Evolutionary conservation across 1,140 invertebrate genomes (phyloP), one percentile per base, ranked within the genome.

Genomic region (Prorops nasuta): DNA sequence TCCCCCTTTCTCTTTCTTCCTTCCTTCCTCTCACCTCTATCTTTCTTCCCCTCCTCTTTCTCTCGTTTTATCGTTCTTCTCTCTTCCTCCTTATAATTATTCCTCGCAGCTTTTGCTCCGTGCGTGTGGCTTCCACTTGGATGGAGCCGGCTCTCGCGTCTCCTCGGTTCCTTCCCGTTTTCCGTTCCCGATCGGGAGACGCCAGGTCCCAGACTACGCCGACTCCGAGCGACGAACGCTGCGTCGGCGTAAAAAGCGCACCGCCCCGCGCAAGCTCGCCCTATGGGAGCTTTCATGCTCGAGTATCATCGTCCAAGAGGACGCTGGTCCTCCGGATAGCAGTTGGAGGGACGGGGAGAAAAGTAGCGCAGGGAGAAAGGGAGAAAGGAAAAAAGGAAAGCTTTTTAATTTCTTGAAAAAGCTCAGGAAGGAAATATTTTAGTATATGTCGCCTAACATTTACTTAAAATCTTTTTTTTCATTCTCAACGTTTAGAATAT

Each of bases 201-300:
- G 50, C 47, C 58, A 58, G 57, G 49, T 48, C 51, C 58, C 66
- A 61, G 64, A 71, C 66, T 72, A 71, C 67, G 62, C 70, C 71
- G 70, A 73, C 63, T 61, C 72, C 51, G 56, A 61, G 50, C 24
- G 44, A 38, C 46, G 41, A 49, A 46, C 55, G 50, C 56, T 59
- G 62, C 60, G 53, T 55, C 67, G 64, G 66, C 69, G 69, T 69
- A 65, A 63, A 64, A 64, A 60, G 51, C 58, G 24, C 38, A 21
- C 51, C 36, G 42, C 55, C 49, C 49, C 44, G 63, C 69, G 63
- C 64, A 68, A 66, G 53, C 69, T 53, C 68, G 49, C 24, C 24
- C 4, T 28, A 28, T 28, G 24, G 24, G 10, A 28, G 24, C 24
- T 6, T 10, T 10, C 24, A 28, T 10, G 24, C 24, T 28, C 4